These are phyloP conservation scores for Lutjanus campechanus DNA, from an alignment of 2,797 vertebrate species.

Conservation along the genomic window DNA sequence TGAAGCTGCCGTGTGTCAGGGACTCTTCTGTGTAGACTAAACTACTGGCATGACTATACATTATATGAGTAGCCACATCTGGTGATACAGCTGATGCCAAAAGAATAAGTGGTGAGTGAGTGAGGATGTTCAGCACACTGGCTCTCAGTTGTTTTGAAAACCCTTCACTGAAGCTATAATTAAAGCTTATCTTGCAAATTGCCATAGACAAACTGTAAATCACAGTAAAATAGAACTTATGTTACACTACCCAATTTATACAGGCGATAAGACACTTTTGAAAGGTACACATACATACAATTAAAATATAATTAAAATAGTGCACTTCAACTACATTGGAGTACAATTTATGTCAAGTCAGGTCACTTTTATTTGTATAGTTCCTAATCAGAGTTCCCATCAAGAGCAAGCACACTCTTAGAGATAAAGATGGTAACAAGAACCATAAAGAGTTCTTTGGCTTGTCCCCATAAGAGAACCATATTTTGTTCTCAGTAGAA, in stretches of 20 bases:
- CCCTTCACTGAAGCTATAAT: not conserved
- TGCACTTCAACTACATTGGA: not conserved
- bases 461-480: no score
- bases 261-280: not conserved
- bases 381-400: no score
- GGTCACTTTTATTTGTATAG: no score
- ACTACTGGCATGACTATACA: not conserved
- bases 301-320: not conserved
- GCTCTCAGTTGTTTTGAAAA: conserved; percentile 1
- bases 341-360: not conserved
- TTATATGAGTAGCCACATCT: conserved; percentile 32
- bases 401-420: no score
- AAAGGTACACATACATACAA: not conserved
- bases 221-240: not conserved
- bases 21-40: not conserved
- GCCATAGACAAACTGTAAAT: not conserved
- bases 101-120: conserved; percentile 16
- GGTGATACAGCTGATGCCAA: conserved; percentile 26
- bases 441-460: no score
- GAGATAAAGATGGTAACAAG: no score
- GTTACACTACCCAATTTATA: not conserved
- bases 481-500: no score
- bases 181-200: not conserved
- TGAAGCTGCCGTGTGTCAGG: conserved; percentile 4
- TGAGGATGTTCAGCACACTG: conserved; percentile 8